These are phyloP conservation scores for Tinamus guttatus DNA, from an alignment of 2,113 vertebrate species.

Conservation along the genomic window DNA sequence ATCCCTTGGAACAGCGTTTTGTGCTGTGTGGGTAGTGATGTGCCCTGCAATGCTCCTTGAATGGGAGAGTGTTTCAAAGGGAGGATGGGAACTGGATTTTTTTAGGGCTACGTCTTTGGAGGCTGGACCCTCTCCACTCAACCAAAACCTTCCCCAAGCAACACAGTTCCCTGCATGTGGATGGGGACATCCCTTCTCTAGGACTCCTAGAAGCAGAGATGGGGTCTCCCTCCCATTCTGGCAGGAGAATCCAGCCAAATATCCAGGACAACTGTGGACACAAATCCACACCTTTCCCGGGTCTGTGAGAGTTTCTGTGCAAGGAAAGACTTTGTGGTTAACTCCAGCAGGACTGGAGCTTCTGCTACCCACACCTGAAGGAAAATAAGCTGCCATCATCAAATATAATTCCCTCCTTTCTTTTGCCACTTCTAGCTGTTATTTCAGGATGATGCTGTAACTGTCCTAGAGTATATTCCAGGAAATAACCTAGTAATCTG, in stretches of 20 bases:
- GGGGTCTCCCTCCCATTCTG: neutral
- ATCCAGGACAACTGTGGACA: neutral
- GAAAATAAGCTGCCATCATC: neutral
- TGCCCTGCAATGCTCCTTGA: neutral
- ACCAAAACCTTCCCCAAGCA: neutral
- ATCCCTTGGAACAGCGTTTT: neutral
- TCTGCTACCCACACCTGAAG: neutral
- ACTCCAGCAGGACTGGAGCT: accelerated
- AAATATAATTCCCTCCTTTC: neutral
- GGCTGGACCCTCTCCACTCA: neutral
- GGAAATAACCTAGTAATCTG: neutral
- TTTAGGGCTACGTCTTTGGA: neutral
- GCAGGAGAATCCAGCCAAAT: neutral
- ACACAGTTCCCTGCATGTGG: neutral
- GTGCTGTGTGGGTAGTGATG: neutral
- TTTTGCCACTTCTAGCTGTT: neutral
- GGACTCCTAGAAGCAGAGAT: too few species aligned
- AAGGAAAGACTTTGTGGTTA: neutral
- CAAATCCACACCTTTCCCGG: neutral
- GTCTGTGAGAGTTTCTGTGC: neutral
- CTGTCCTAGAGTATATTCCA: accelerated
- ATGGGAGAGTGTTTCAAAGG: neutral
- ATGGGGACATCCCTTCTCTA: neutral
- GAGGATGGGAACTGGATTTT: neutral
- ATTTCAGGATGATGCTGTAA: neutral